These are phyloP conservation scores for Drosophila yakuba DNA, from an alignment of 1,140 invertebrate genomes.

Conservation along the genomic window DNA sequence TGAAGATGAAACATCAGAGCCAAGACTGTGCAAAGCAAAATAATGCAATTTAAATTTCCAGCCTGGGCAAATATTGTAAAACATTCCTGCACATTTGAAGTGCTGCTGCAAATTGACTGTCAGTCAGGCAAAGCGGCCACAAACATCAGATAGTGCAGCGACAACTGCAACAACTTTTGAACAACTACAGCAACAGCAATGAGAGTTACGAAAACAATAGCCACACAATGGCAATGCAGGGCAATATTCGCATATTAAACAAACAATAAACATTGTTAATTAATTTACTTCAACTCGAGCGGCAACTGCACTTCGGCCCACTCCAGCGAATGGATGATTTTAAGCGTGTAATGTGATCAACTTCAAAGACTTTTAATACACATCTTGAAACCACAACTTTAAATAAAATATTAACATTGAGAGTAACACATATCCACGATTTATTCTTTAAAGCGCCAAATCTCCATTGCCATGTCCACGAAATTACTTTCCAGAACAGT, in stretches of 20 bases:
- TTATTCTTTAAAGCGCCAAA: background rate
- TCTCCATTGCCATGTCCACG: background rate
- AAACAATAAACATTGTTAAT: constrained; percentile 66
- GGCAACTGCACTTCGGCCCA: constrained; percentile 38
- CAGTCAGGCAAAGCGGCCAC: constrained; percentile 34
- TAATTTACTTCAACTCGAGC: constrained; percentile 61
- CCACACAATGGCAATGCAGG: constrained; percentile 30
- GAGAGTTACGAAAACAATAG: constrained; percentile 26
- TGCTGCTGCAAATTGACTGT: constrained; percentile 50
- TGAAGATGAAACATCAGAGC: background rate
- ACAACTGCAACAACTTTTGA: constrained; percentile 7
- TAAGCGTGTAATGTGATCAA: constrained; percentile 18
- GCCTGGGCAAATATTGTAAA: constrained; percentile 63
- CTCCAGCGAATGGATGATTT: constrained; percentile 32
- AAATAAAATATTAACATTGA: background rate
- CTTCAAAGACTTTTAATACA: too few relatives aligned
- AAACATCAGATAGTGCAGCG: constrained; percentile 28
- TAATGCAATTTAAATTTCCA: constrained; percentile 61
- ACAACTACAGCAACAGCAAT: constrained; percentile 10
- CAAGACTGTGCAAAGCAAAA: constrained; percentile 17
- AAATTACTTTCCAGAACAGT: constrained; percentile 25
- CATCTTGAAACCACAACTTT: too few relatives aligned
- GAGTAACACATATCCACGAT: too few relatives aligned
- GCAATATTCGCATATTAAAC: constrained; percentile 43
- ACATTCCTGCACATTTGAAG: constrained; percentile 44